phyloP scores from a whole-genome alignment of 2,797 vertebrate genomes.

The Poecilia picta region DNA sequence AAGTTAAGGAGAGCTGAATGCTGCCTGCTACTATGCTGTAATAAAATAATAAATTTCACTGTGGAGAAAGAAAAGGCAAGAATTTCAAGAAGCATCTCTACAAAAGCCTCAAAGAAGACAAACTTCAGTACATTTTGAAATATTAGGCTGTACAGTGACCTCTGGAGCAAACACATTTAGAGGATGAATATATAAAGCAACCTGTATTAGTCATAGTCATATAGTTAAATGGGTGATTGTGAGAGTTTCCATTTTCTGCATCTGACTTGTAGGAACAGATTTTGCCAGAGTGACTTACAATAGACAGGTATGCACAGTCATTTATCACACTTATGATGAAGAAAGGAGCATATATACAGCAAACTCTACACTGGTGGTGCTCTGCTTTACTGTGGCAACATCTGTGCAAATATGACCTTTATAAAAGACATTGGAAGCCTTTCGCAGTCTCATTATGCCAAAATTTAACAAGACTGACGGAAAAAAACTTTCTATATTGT shows the following conservation, averaged over 20 bases:
- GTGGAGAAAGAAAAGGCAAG: conserved; percentile 1
- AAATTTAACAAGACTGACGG: background rate
- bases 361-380: background rate
- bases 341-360: background rate
- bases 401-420: background rate
- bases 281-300: conserved; percentile 9
- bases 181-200: background rate
- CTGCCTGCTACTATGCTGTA: conserved; percentile 21
- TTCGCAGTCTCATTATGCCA: background rate
- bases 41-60: conserved; percentile 31
- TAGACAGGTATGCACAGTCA: background rate
- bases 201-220: background rate
- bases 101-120: conserved; percentile 13
- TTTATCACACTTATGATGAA: background rate
- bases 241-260: background rate
- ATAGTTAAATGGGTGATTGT: background rate
- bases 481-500: background rate
- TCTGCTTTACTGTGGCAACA: background rate
- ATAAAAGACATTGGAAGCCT: background rate
- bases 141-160: background rate
- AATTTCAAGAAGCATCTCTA: conserved; percentile 21
- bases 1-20: background rate
- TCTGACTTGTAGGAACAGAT: background rate
- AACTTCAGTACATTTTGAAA: conserved; percentile 7
- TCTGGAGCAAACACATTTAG: background rate